Base-by-base conservation (phyloP, 2,113 vertebrate species). In the Ciconia boyciana region DNA sequence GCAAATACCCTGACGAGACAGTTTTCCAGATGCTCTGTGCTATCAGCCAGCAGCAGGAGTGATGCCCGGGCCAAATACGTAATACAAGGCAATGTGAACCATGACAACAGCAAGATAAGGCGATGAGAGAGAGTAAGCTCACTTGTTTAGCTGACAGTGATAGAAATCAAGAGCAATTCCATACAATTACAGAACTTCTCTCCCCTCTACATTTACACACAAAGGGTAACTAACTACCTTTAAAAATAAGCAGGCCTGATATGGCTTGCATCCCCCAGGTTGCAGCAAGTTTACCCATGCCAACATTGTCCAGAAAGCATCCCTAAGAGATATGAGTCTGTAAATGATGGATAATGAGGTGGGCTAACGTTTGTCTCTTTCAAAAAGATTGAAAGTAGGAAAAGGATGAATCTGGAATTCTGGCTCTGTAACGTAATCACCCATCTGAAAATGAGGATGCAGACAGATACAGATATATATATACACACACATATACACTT, bases 101-200 rank as follows among this genome's bases (percentile, higher is more conserved):
- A 1, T 2, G 69, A 13, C 46, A 84, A 49, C 48, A 29, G 64
- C 43, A 6, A 11, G 64, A 43, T 36, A 19, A 29, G 26, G 39
- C 1, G 0, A 3, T 5, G 36, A 12, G 44, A 90, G 79, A 8
- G 49, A n/a, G 31, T 0, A 22, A 81, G 58, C 71, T 83, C 31
- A 2, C 58, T 68, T 7, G 0, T 44, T 21, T 39, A 24, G 31
- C 41, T 16, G 39, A 65, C 83, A 10, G 9, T 0, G 39, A 69
- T 28, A 44, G 32, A 51, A 83, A 75, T 64, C n/a, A 64, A 49
- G 72, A 49, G n/a, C 20, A 26, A 49, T 19, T 52, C 61, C 24
- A 5, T 34, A 44, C 54, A 87, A 66, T 43, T 6, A 43, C 39
- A 81, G 17, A 57, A 4, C 20, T 84, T 36, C 65, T 62, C 46